Conservation (phyloP, 2,797 vertebrate species). For the Bradypus variegatus region DNA sequence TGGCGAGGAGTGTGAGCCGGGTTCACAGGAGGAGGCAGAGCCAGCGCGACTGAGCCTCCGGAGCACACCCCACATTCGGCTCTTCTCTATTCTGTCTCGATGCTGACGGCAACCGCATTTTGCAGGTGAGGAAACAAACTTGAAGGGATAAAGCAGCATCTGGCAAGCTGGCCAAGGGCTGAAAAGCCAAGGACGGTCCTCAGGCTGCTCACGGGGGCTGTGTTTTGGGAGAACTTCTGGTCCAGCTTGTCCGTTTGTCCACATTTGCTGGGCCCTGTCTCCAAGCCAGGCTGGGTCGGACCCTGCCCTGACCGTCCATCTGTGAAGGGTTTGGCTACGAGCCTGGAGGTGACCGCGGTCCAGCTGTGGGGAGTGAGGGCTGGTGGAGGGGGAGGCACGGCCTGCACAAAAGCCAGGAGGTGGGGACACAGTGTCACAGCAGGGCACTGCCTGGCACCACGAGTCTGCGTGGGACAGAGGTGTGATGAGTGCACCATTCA, state of each 20-base stretch:
- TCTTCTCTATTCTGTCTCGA: rapidly evolving
- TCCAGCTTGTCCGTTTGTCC: background rate
- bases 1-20: rapidly evolving
- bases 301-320: background rate
- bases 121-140: background rate
- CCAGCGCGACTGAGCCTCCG: rapidly evolving
- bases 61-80: background rate
- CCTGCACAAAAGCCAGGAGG: background rate
- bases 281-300: background rate
- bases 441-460: background rate
- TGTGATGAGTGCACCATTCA: rapidly evolving
- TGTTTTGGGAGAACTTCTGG: background rate
- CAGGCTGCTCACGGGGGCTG: rapidly evolving
- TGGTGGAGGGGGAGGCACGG: rapidly evolving
- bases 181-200: background rate
- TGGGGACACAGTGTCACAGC: background rate
- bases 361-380: rapidly evolving
- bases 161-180: background rate
- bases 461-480: rapidly evolving
- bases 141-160: background rate
- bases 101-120: rapidly evolving
- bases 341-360: background rate
- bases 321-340: too few species aligned
- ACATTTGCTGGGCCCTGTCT: background rate
- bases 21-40: rapidly evolving